Conservation (phyloP, 2,888 invertebrate genomes). For the Notodromas monacha region DNA sequence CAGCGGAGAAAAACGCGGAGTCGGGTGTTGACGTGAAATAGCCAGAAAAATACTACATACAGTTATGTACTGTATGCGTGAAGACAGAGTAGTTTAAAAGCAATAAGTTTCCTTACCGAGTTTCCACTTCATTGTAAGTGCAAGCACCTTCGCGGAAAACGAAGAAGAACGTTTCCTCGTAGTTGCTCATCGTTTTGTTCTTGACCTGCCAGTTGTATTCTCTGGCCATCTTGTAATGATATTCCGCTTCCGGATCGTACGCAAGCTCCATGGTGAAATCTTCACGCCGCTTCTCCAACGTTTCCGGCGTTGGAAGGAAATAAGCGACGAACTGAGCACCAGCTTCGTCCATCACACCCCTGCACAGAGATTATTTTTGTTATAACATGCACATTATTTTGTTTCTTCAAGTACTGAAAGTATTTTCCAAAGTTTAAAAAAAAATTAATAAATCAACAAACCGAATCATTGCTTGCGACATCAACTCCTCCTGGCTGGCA, state of each 20-base stretch:
- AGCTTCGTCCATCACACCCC: slow-evolving; percentile 95
- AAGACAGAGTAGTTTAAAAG: slow-evolving; percentile 6
- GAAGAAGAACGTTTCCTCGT: slow-evolving; percentile 89
- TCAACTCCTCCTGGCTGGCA: slow-evolving; percentile 67
- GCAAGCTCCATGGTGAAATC: slow-evolving; percentile 40
- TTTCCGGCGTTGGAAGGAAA: slow-evolving; percentile 77
- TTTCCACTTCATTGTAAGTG: slow-evolving; percentile 79
- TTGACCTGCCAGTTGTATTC: slow-evolving; percentile 99
- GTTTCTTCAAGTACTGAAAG: too few species aligned
- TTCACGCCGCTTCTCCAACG: slow-evolving; percentile 49
- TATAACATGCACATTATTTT: slow-evolving; percentile 5
- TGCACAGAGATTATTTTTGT: slow-evolving; percentile 16
- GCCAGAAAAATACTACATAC: too few species aligned
- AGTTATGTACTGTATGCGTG: too few species aligned
- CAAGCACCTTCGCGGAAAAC: slow-evolving; percentile 62
- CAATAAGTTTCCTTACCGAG: slow-evolving; percentile 24
- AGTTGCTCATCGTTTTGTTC: slow-evolving; percentile 55
- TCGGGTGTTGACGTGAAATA: too few species aligned
- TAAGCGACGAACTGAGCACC: slow-evolving; percentile 98
- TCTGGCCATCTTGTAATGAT: slow-evolving; percentile 84
- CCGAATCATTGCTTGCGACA: slow-evolving; percentile 98
- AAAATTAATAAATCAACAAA: slow-evolving; percentile 14
- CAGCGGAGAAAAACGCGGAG: too few species aligned
- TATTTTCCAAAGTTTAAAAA: too few species aligned
- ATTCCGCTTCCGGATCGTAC: slow-evolving; percentile 61